Base-by-base conservation (phyloP, 2,888 invertebrate genomes). In the Philaethria dido region DNA sequence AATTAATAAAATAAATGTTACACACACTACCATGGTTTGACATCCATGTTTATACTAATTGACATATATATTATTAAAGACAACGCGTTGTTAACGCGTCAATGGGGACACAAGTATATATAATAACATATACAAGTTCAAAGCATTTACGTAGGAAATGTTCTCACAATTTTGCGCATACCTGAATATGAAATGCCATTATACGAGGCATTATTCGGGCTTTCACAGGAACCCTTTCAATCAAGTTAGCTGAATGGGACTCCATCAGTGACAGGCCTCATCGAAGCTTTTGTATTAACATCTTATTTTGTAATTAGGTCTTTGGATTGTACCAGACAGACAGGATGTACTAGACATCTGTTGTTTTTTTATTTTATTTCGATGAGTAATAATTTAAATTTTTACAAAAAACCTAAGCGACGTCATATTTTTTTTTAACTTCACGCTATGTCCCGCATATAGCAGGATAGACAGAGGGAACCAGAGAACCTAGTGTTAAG, bases 291-390 rank as follows among this genome's bases (percentile, higher is more conserved):
- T 85, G 82, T 78, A 76, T 73, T 77, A 76, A 77, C 75, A 81
- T 80, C 81, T 82, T 78, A 80, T 82, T 83, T 77, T 81, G 84
- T 88, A 90, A 89, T 90, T 90, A 89, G 88, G 83, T 80, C 78
- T 79, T 77, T 77, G 80, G 76, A 83, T 82, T 77, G 77, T 29
- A 52, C 25, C 48, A 22, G 77, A 80, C 81, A 80, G 81, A 85
- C 88, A 83, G 89, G 89, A 89, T 89, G 86, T 79, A 70, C 81
- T 44, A 66, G 66, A 68, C 54, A 48, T 16, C 18, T 16, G 20
- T 9, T 2, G 55, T 67, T 54, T 59, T 63, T 61, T 59, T 60
- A 57, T 55, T 44, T 60, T 29, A 29, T 62, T 22, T 42, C 16
- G 2, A n/a, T n/a, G n/a, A n/a, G n/a, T 50, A 22, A 22, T 48